These are phyloP conservation scores for Darevskia nairensis DNA, from an alignment of 2,797 vertebrate species.

Conservation along the genomic window DNA sequence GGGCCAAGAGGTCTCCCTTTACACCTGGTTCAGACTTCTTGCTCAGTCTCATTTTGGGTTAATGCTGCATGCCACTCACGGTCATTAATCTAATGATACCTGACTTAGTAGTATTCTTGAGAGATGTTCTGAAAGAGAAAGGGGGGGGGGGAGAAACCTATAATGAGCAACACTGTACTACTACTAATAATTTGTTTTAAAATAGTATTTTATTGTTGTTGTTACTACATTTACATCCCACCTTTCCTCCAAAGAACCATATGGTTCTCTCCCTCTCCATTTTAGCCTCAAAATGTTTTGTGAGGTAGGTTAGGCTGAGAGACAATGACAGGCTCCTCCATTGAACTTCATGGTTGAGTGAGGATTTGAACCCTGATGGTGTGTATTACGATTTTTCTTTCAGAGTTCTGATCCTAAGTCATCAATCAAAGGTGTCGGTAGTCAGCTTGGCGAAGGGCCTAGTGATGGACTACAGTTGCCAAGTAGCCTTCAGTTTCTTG, in stretches of 20 bases:
- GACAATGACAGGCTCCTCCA: too few species aligned
- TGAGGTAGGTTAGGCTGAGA: too few species aligned
- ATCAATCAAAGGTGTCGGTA: slow-evolving; percentile 89
- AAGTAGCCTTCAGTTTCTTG: slow-evolving; percentile 95
- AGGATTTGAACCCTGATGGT: neutral
- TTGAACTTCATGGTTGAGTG: too few species aligned
- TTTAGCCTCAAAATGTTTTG: too few species aligned
- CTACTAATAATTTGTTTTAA: too few species aligned
- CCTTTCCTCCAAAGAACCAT: too few species aligned
- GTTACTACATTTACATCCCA: too few species aligned
- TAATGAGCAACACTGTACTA: neutral
- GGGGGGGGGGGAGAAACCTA: neutral
- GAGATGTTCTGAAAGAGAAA: neutral
- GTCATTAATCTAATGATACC: neutral
- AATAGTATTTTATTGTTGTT: slow-evolving; percentile 18
- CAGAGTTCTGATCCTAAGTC: slow-evolving; percentile 88
- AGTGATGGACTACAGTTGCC: slow-evolving; percentile 92
- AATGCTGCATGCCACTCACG: neutral
- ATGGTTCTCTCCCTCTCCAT: too few species aligned
- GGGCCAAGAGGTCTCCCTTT: neutral
- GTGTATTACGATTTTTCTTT: slow-evolving; percentile 52
- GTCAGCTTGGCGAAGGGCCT: slow-evolving; percentile 87
- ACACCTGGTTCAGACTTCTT: neutral
- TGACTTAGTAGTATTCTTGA: neutral
- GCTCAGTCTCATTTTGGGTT: neutral